Percentiles rank a stretch among this genome's conserved stretches.
phyloP scores from a whole-genome alignment of 2,113 vertebrate genomes.

The Manacus vitellinus region DNA sequence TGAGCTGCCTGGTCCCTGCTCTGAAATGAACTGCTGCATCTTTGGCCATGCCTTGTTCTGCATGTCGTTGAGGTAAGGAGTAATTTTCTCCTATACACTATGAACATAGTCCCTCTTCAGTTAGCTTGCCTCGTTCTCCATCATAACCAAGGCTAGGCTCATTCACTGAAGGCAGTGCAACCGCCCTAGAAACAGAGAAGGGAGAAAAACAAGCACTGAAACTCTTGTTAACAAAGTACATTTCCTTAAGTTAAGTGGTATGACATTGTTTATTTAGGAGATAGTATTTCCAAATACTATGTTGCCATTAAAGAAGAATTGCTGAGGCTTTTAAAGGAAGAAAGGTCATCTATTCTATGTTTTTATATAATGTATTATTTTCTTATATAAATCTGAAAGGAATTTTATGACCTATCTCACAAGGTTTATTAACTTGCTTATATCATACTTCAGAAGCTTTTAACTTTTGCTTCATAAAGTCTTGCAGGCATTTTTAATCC shows the following conservation, averaged over 20 bases:
- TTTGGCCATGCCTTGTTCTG: constrained; percentile 81
- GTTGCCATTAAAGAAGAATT: background rate
- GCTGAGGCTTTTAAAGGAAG: background rate
- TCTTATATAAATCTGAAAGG: background rate
- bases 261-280: background rate
- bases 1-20: constrained; percentile 78
- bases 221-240: background rate
- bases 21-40: constrained; percentile 79
- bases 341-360: background rate
- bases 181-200: background rate
- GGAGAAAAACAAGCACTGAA: background rate
- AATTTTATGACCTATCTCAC: background rate
- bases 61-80: constrained; percentile 79
- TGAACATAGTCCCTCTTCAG: constrained; percentile 78
- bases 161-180: background rate
- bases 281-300: background rate
- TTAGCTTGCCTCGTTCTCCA: constrained; percentile 80
- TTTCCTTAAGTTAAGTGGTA: background rate
- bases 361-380: background rate
- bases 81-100: constrained; percentile 80
- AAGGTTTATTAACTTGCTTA: background rate
- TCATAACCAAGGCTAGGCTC: background rate
- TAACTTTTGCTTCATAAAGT: background rate
- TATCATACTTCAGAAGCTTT: background rate
- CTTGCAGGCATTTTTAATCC: background rate